A percentile compares a stretch with the other conserved stretches of the same genome.
Evolutionary conservation across 2,888 invertebrate genomes (phyloP).

Genomic region (Amphimallon solstitiale): DNA sequence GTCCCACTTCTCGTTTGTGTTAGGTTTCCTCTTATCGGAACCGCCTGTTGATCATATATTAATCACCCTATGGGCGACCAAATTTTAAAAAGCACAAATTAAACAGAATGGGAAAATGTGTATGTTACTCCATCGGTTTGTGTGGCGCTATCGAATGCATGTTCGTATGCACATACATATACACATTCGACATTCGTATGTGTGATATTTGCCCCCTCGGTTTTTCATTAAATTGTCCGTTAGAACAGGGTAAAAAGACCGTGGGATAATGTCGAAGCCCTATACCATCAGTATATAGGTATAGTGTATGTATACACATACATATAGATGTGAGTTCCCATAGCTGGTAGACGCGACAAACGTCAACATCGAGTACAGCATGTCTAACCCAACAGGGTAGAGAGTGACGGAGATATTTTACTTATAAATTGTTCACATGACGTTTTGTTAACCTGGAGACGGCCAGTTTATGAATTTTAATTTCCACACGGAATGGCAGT

Average conservation of each 20-base stretch:
- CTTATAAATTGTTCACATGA: not conserved
- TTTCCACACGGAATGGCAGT: conserved; percentile 1
- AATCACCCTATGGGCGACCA: conserved; percentile 14
- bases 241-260: conserved; percentile 22
- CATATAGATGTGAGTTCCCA: not conserved
- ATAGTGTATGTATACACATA: too few relatives aligned
- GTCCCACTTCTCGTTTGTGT: not conserved
- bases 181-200: not conserved
- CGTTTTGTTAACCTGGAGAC: conserved; percentile 15
- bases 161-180: not conserved
- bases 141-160: not conserved
- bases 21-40: not conserved
- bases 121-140: not conserved
- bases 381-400: too few relatives aligned
- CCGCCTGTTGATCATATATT: conserved; percentile 7
- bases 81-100: conserved; percentile 23
- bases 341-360: not conserved
- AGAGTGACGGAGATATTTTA: too few relatives aligned
- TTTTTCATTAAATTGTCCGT: conserved; percentile 20
- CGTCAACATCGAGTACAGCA: too few relatives aligned
- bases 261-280: conserved; percentile 18
- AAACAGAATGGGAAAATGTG: conserved; percentile 31
- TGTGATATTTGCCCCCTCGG: conserved; percentile 12
- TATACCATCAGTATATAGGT: too few relatives aligned
- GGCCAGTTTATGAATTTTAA: conserved; percentile 25